A percentile compares a stretch with the other conserved stretches of the same genome.
Conservation (phyloP, 2,797 vertebrate species). For the Crenichthys baileyi region DNA sequence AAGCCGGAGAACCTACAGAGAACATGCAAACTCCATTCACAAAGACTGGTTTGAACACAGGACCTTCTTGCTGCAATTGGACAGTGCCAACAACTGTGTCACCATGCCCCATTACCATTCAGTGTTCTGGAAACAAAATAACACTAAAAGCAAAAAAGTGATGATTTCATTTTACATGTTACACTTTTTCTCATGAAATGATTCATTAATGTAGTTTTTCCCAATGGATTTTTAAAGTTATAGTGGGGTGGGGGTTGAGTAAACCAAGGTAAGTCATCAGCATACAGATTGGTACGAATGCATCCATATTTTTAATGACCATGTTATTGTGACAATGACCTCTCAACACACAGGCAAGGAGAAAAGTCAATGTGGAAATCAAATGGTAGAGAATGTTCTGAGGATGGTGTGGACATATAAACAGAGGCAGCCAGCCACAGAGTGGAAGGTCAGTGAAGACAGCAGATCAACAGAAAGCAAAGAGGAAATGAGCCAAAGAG, state of each 20-base stretch:
- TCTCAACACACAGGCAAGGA: not conserved
- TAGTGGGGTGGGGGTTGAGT: not conserved
- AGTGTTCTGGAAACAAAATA: too few species aligned
- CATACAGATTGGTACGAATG: not conserved
- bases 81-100: too few species aligned
- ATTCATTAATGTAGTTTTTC: not conserved
- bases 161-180: not conserved
- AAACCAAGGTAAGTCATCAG: not conserved
- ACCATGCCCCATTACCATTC: too few species aligned
- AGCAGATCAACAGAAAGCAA: not conserved
- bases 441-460: conserved; percentile 1
- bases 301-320: not conserved
- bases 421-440: not conserved
- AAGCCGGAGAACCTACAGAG: too few species aligned
- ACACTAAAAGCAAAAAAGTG: not conserved
- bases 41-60: too few species aligned
- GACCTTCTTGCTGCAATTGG: too few species aligned
- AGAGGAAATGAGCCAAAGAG: not conserved
- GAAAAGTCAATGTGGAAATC: not conserved
- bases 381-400: not conserved
- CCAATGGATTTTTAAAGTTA: not conserved
- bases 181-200: not conserved
- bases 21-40: too few species aligned
- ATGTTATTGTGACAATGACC: not conserved
- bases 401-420: conserved; percentile 6